These are phyloP conservation scores for Punctoribates punctum DNA, from an alignment of 2,888 invertebrate species.

Conservation along the genomic window DNA sequence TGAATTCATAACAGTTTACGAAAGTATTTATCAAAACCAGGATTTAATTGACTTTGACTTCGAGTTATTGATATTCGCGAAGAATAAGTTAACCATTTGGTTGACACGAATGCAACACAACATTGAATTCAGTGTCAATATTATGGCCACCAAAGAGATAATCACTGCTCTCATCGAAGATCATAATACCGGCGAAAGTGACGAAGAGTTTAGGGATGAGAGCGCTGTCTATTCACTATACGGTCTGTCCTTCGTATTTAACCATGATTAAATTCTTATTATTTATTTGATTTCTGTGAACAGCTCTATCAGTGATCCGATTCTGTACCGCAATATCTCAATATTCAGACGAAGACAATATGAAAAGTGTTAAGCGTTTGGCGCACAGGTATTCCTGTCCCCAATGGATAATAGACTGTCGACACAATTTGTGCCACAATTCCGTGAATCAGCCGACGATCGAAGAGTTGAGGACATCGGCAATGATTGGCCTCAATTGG, in stretches of 20 bases:
- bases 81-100: slow-evolving; percentile 28
- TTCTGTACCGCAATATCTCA: slow-evolving; percentile 23
- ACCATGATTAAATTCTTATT: not conserved
- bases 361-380: slow-evolving; percentile 29
- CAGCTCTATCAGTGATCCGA: slow-evolving; percentile 26
- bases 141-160: slow-evolving; percentile 29
- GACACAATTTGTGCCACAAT: slow-evolving; percentile 6
- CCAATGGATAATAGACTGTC: slow-evolving; percentile 28
- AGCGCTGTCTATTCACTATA: slow-evolving; percentile 14
- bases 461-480: not conserved
- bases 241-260: not conserved
- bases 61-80: slow-evolving; percentile 1
- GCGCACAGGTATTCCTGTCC: slow-evolving; percentile 33
- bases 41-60: slow-evolving; percentile 19
- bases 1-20: not conserved
- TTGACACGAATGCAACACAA: slow-evolving; percentile 2
- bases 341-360: slow-evolving; percentile 15
- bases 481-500: slow-evolving; percentile 28
- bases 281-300: not conserved
- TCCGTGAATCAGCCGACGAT: not conserved
- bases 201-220: not conserved
- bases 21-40: slow-evolving; percentile 11
- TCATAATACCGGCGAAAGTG: not conserved
- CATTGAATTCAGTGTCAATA: slow-evolving; percentile 4
- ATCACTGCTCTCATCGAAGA: slow-evolving; percentile 18